Evolutionary conservation across 2,113 vertebrate species (phyloP), one percentile per base, ranked within the genome.

Genomic region (Otolemur garnettii): DNA sequence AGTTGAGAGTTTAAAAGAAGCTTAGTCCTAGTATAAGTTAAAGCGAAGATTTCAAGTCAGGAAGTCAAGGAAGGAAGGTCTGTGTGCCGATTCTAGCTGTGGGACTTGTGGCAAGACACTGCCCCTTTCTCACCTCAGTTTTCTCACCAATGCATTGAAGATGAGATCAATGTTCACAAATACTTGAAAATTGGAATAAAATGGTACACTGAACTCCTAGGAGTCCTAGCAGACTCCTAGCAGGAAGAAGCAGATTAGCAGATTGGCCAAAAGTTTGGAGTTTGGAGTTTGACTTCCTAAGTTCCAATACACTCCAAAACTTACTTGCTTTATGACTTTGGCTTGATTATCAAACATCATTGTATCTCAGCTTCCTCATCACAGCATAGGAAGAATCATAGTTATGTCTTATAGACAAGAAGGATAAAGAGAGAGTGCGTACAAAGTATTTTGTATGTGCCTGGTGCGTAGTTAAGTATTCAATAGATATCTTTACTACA

Each of bases 381-480:
- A 66, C 17, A 80, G 71, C 68, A n/a, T 42, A 87, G 14, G 2
- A 85, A 50, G 53, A 78, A 45, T 71, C 77, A n/a, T 35, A 35
- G 26, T 35, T 82, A n/a, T 77, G 26, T 2, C 57, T 71, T 68
- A 50, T 33, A 86, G 6, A 50, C 55, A 38, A 53, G 50, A 85
- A 86, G 42, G 59, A 1, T 84, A 80, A 89, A 72, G 45, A 88
- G 60, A 71, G 24, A 80, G 77, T 88, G 5, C 1, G 21, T 74
- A 21, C 82, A n/a, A 91, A 83, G 85, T 26, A 71, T 13, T 74
- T 75, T n/a, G 28, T 12, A 97, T 77, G 95, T 95, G 87, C 96
- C 97, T 97, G 96, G 87, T 97, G 97, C 87, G 93, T 53, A 94
- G 94, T 95, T 95, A 98, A 97, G 89, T 97, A 87, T 88, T 97